Base-by-base conservation (phyloP, 1,140 invertebrate species). In the Nymphalis io region DNA sequence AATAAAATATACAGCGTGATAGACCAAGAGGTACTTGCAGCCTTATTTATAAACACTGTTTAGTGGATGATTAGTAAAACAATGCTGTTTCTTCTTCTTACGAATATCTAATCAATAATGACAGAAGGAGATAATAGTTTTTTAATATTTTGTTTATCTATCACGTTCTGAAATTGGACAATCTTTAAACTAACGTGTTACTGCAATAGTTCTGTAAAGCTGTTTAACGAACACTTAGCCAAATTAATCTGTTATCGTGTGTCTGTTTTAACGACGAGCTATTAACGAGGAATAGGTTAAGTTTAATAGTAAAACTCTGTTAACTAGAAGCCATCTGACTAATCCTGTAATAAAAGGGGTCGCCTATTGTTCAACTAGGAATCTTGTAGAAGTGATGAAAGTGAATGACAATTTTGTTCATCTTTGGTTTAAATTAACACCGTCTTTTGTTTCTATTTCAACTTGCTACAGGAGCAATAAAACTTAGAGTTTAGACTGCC, bases 301-400 rank as follows among this genome's bases (percentile, higher is more conserved):
- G 53, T 63, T 70, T 23, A 44, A 59, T 53, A 51, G 23, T 70
- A 63, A 64, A 57, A 70, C 40, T 59, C 60, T 44, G 23, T 42
- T 51, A 68, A 68, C 53, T 63, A 48, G n/a, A 23, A 55, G 27
- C 68, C 39, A 61, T 68, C 53, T 18, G 23, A 58, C 13, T 62
- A 61, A 69, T 63, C 15, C 27, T 33, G 42, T 59, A 58, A 70
- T 63, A 70, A 70, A 70, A 70, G 55, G 15, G 60, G 23, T 58
- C 27, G 46, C 42, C 27, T 70, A 63, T 70, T 70, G 60, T 70
- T 70, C 3, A 51, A 63, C 18, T 39, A 33, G 53, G 46, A 69
- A 15, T 58, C 51, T 42, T 60, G 16, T 58, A 51, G 53, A 23
- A 27, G 42, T 38, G 16, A 60, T 40, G 33, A 48, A 62, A 46